Evolutionary conservation across 2,113 vertebrate genomes (phyloP).

Genomic region (Gallinago undulata): DNA sequence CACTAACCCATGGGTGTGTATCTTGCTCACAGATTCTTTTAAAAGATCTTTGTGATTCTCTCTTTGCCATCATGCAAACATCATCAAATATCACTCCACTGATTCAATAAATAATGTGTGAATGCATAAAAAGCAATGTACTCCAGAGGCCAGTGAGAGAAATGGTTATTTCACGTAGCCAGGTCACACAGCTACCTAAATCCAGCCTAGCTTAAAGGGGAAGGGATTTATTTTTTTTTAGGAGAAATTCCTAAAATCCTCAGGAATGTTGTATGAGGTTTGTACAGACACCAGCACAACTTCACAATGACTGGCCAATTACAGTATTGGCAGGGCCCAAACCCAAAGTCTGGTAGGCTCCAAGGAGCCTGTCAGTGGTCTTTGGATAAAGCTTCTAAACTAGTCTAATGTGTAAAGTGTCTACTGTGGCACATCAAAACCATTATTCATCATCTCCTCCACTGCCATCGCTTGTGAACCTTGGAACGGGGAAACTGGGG

Average conservation of each 20-base stretch:
- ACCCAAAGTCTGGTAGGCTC: background rate
- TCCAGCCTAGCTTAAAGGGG: background rate
- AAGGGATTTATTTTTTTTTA: background rate
- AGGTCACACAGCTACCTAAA: background rate
- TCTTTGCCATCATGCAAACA: background rate
- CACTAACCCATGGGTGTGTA: background rate
- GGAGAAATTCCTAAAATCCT: background rate
- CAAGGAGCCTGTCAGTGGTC: background rate
- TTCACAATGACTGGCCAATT: too few relatives aligned
- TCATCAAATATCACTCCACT: background rate
- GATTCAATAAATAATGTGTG: background rate
- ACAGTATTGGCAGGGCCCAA: background rate
- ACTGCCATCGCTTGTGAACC: fast-evolving
- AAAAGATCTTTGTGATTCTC: background rate
- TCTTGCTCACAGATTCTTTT: background rate
- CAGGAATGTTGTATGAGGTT: background rate
- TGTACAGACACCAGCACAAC: background rate
- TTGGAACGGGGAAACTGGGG: background rate
- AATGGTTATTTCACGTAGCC: background rate
- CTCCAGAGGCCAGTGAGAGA: background rate
- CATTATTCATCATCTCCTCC: background rate
- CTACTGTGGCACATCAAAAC: background rate
- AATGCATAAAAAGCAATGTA: background rate
- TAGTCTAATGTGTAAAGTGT: background rate
- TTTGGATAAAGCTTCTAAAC: background rate